Evolutionary conservation across 1,140 invertebrate genomes (phyloP).

Genomic region (Tetragnatha versicolor): DNA sequence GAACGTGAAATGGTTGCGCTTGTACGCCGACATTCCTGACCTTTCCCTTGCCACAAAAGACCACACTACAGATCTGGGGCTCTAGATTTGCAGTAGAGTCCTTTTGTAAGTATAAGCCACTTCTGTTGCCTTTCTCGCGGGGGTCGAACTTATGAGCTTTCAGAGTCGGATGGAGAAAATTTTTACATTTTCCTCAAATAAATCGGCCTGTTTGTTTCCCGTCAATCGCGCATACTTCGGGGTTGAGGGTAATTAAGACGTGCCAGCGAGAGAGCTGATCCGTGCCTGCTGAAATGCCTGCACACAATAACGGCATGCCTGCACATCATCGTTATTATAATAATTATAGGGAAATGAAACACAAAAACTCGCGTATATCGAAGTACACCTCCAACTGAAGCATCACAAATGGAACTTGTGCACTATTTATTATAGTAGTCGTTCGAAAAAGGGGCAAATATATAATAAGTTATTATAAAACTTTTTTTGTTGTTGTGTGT

Average conservation of each 20-base stretch:
- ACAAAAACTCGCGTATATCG: no score
- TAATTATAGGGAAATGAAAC: background rate
- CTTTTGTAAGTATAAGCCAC: constrained; percentile 34
- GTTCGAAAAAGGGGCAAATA: background rate
- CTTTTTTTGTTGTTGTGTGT: background rate
- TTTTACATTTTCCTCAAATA: constrained; percentile 5
- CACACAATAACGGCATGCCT: background rate
- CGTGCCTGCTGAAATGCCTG: background rate
- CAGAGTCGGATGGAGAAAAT: background rate
- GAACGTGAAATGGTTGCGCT: constrained; percentile 21
- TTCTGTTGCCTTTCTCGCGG: background rate
- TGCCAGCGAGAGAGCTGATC: background rate
- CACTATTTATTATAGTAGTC: background rate
- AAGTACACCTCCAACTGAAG: background rate
- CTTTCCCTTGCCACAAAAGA: constrained; percentile 34
- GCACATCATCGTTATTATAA: background rate
- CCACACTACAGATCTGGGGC: constrained; percentile 50
- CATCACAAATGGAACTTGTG: constrained; percentile 3
- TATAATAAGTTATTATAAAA: background rate
- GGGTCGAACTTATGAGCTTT: background rate
- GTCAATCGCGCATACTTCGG: background rate
- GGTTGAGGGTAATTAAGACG: background rate
- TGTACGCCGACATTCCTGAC: background rate
- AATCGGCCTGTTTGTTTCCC: constrained; percentile 1
- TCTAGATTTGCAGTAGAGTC: constrained; percentile 41